Evolutionary conservation across 2,797 vertebrate genomes (phyloP).

Genomic region (Sternarchorhynchus goeldii): DNA sequence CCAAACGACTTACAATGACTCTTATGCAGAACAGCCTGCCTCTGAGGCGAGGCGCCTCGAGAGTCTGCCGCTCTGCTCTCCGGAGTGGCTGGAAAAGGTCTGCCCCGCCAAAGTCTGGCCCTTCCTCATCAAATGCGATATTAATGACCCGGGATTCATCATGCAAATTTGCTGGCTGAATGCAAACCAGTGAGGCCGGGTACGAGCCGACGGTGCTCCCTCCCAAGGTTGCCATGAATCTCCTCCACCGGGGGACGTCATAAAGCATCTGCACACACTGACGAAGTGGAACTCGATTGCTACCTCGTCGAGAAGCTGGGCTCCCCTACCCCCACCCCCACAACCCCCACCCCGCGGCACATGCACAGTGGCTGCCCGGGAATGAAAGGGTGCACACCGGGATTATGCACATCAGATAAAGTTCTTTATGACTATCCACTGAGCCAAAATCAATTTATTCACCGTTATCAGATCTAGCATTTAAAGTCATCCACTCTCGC

Average conservation of each 20-base stretch:
- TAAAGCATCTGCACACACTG: slow-evolving; percentile 49
- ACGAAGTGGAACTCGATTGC: slow-evolving; percentile 47
- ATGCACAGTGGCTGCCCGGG: slow-evolving; percentile 37
- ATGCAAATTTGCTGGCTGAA: slow-evolving; percentile 53
- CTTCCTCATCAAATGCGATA: slow-evolving; percentile 56
- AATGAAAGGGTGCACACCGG: slow-evolving; percentile 39
- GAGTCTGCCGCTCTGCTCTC: slow-evolving; percentile 13
- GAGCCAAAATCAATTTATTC: slow-evolving; percentile 62
- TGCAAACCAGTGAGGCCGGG: slow-evolving; percentile 41
- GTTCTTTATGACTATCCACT: slow-evolving; percentile 58
- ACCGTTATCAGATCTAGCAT: slow-evolving; percentile 54
- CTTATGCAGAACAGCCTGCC: slow-evolving; percentile 36
- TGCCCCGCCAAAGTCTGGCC: slow-evolving; percentile 48
- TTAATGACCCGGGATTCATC: slow-evolving; percentile 55
- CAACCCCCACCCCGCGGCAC: too few species aligned
- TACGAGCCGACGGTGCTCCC: slow-evolving; percentile 35
- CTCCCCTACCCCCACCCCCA: slow-evolving; percentile 6
- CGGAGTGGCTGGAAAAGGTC: background rate
- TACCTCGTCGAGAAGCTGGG: slow-evolving; percentile 38
- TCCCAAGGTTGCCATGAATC: slow-evolving; percentile 59
- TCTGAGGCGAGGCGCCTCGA: slow-evolving; percentile 36
- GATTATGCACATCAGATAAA: slow-evolving; percentile 56
- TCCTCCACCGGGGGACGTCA: slow-evolving; percentile 49
- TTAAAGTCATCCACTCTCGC: slow-evolving; percentile 46
- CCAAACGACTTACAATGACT: slow-evolving; percentile 51